Conservation (phyloP, 1,140 invertebrate species). For the Drosophila murphyi region DNA sequence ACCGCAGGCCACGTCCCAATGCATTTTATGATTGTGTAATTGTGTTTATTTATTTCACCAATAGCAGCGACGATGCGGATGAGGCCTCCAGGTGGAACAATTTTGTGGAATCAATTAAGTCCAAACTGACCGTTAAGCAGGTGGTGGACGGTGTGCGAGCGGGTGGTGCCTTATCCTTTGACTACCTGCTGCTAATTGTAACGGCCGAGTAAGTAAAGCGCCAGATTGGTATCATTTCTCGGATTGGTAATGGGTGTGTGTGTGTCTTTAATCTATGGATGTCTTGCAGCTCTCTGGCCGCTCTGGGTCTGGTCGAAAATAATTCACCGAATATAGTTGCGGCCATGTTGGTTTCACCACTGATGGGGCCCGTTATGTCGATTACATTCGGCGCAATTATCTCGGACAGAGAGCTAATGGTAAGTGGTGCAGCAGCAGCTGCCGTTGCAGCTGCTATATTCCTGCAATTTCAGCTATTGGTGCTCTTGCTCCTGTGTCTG, state of each 20-base stretch:
- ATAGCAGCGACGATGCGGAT: slow-evolving; percentile 62
- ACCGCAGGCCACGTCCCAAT: neutral
- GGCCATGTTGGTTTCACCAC: slow-evolving; percentile 94
- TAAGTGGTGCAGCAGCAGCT: slow-evolving; percentile 63
- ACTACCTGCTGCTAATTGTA: slow-evolving; percentile 91
- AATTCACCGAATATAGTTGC: slow-evolving; percentile 92
- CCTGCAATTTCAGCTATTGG: neutral
- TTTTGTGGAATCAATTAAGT: slow-evolving; percentile 90
- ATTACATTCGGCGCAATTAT: slow-evolving; percentile 93
- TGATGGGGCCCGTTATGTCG: slow-evolving; percentile 95
- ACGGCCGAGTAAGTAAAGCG: slow-evolving; percentile 90
- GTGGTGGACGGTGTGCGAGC: slow-evolving; percentile 92
- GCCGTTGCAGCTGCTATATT: neutral
- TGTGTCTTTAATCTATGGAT: slow-evolving; percentile 6
- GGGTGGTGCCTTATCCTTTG: slow-evolving; percentile 92
- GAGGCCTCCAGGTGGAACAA: slow-evolving; percentile 87
- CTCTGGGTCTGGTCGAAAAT: slow-evolving; percentile 87
- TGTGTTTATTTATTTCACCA: slow-evolving; percentile 46
- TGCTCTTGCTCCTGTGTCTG: slow-evolving; percentile 34
- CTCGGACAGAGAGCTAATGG: slow-evolving; percentile 87
- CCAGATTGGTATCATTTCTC: neutral
- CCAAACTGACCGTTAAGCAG: slow-evolving; percentile 93
- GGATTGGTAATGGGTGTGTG: slow-evolving; percentile 20
- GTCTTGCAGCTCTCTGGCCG: slow-evolving; percentile 85
- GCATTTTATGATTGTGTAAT: slow-evolving; percentile 36